These are phyloP conservation scores for Lagocephalus sceleratus DNA, from an alignment of 2,797 vertebrate species.

Conservation along the genomic window DNA sequence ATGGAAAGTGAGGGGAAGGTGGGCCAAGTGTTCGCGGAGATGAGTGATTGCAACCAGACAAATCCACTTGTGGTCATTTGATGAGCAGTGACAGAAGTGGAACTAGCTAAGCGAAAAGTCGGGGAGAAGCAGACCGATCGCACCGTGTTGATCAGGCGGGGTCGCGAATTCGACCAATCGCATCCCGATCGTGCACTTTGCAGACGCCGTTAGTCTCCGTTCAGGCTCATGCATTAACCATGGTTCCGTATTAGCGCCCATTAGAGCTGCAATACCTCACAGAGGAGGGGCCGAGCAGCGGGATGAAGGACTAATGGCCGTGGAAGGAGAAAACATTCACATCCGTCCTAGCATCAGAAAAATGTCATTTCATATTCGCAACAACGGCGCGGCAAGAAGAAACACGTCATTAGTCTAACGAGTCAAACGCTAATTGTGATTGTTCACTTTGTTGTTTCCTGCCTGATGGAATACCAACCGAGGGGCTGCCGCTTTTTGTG, in stretches of 20 bases:
- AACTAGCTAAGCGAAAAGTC: too few relatives aligned
- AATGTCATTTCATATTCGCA: constrained; percentile 27
- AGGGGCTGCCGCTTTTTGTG: constrained; percentile 32
- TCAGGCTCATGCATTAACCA: constrained; percentile 62
- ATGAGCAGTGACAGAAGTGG: too few relatives aligned
- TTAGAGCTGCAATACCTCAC: constrained; percentile 43
- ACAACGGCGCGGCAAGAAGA: constrained; percentile 39
- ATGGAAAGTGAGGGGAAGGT: too few relatives aligned
- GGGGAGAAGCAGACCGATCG: too few relatives aligned
- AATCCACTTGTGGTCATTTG: too few relatives aligned
- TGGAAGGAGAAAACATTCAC: constrained; percentile 25
- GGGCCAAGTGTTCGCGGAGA: too few relatives aligned
- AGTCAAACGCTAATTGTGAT: constrained; percentile 46
- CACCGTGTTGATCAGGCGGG: too few relatives aligned
- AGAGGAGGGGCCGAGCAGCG: constrained; percentile 36
- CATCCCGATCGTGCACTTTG: constrained; percentile 44
- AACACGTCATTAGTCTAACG: constrained; percentile 28
- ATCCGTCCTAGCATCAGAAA: constrained; percentile 16
- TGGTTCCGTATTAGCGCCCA: constrained; percentile 50
- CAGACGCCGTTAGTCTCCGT: constrained; percentile 52
- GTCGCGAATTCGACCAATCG: too few relatives aligned
- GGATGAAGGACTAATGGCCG: constrained; percentile 15
- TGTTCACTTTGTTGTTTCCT: constrained; percentile 37
- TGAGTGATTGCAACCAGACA: too few relatives aligned
- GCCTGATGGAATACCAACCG: constrained; percentile 43